Evolutionary conservation across 2,113 vertebrate species (phyloP), one percentile per base, ranked within the genome.

Genomic region (Galeopterus variegatus): DNA sequence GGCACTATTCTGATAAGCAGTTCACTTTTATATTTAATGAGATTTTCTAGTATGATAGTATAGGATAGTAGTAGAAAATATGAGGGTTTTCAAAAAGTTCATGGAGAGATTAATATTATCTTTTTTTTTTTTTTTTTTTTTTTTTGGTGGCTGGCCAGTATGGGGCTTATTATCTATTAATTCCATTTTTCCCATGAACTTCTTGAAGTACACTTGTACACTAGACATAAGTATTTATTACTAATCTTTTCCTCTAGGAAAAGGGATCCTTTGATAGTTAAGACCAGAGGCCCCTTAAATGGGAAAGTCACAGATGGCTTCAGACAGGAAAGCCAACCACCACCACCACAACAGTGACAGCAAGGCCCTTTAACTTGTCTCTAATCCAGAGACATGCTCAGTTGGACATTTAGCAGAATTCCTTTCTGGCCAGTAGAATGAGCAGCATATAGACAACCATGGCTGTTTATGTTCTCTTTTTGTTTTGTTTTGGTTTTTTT

Each of bases 211-310:
- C 41, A 4, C 41, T 41, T 41, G 41, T 41, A 41, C 41, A 41
- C 41, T 41, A 41, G 41, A 41, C 41, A 62, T 70, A 80, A 58
- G 33, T 97, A 97, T 97, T 97, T 98, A 97, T 96, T 97, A 72
- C 45, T 84, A 82, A 67, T 85, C 58, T 81, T 90, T 96, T 96
- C 70, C 90, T 88, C 18, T 84, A 95, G 76, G 90, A 76, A 96
- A 94, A 88, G 89, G 56, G 92, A 81, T 89, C 24, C 56, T 79
- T 79, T 84, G 64, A 52, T 69, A 82, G 18, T 79, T 90, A 75
- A 95, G 70, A 85, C 52, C 75, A 88, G 70, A 67, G 64, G 65
- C 82, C 54, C 77, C 33, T 93, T 52, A 31, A 80, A 26, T 73
- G 82, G 48, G 73, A 65, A 56, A 52, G 23, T 85, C 58, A 65